phyloP scores from a whole-genome alignment of 2,888 invertebrate genomes.

The Bellardia pandia region DNA sequence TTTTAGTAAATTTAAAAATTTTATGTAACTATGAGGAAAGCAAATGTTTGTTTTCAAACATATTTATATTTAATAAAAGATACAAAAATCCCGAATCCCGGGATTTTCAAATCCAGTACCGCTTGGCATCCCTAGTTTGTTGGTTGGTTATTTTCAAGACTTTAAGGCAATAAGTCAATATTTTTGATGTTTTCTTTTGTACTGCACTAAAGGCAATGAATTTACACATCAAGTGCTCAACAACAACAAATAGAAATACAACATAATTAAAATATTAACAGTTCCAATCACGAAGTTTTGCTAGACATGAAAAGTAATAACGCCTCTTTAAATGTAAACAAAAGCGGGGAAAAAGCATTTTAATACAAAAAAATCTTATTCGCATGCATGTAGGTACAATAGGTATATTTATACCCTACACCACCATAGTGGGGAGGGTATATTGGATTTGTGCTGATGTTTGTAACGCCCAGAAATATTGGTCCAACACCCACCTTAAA shows the following conservation, averaged over 20 bases:
- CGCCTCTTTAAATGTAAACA: conserved; percentile 59
- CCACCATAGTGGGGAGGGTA: too few species aligned
- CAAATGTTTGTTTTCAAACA: not conserved
- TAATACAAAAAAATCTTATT: conserved; percentile 33
- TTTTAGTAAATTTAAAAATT: too few species aligned
- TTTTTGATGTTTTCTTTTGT: not conserved
- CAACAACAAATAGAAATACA: not conserved
- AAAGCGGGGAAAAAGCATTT: conserved; percentile 7
- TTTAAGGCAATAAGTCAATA: conserved; percentile 22
- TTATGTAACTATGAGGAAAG: too few species aligned
- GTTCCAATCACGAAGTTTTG: conserved; percentile 62
- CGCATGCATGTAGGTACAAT: conserved; percentile 2
- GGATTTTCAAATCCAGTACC: too few species aligned
- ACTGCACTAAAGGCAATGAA: conserved; percentile 19
- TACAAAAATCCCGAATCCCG: too few species aligned
- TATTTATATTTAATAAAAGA: too few species aligned
- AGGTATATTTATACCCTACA: too few species aligned
- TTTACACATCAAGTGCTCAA: conserved; percentile 18
- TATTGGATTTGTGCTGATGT: too few species aligned
- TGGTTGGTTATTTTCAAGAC: not conserved
- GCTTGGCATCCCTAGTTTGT: too few species aligned
- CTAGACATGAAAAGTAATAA: conserved; percentile 58
- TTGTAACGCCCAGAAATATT: too few species aligned
- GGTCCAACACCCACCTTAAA: too few species aligned
- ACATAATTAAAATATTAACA: conserved; percentile 45